Base-by-base conservation (phyloP, 2,113 vertebrate genomes). In the Mungos mungo region DNA sequence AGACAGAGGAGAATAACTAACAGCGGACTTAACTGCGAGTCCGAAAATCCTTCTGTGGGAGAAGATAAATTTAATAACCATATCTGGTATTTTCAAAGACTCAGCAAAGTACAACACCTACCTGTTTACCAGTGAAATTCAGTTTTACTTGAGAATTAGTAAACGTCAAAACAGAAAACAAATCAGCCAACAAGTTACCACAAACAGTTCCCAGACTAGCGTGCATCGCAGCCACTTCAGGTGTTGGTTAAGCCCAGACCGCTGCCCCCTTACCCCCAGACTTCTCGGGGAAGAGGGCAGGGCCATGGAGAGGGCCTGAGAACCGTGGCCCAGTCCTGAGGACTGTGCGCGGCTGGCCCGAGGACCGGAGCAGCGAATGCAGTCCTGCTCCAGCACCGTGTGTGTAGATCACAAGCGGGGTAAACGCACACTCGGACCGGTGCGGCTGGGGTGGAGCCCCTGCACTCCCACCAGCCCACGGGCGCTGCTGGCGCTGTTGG, bases 81-180 rank as follows among this genome's bases (percentile, higher is more conserved):
- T 31, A 57, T 45, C 68, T 71, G 50, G 41, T 35, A 19, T 35
- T 71, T 60, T 52, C 27, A 92, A 63, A 88, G 65, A 50, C 25
- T 68, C 84, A 77, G 29, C 57, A 65, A 69, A 63, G 35, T 38
- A 69, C 31, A 68, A 41, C 7, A 45, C n/a, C 52, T 33, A 27
- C 60, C 63, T 79, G 25, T 66, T 76, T 63, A 38, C 7, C 52
- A 54, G 21, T 52, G 52, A 76, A 81, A 74, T 54, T 65, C 60
- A 71, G 27, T 83, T 60, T 41, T 19, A 80, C 38, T 4, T 66
- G 27, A 76, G 71, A 85, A 72, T 35, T 4, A 91, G 35, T 79
- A n/a, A 91, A 63, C 19, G 45, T 92, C 85, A 85, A 85, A 80
- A 68, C 29, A 79, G 63, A 63, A 95, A 25, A 92, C 13, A 41